Evolutionary conservation across 1,140 invertebrate species (phyloP).

Genomic region (Diuraphis noxia): DNA sequence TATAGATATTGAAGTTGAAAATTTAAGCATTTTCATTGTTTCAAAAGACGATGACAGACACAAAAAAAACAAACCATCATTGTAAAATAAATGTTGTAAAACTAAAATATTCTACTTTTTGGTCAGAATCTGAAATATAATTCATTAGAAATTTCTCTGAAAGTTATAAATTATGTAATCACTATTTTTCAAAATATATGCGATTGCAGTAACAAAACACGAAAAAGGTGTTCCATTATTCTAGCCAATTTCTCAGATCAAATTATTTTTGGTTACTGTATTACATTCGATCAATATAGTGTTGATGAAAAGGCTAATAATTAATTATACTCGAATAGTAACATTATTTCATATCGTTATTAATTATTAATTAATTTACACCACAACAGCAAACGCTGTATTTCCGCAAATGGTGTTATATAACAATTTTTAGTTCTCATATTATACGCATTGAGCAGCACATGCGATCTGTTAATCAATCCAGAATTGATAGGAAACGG

Average conservation of each 20-base stretch:
- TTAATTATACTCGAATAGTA: slow-evolving; percentile 5
- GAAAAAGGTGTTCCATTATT: slow-evolving; percentile 1
- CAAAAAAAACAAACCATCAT: not conserved
- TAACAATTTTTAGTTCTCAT: not conserved
- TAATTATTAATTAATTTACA: not conserved
- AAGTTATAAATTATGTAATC: slow-evolving; percentile 10
- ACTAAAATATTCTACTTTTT: not conserved
- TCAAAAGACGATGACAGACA: not conserved
- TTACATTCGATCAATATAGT: not conserved
- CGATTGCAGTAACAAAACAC: not conserved
- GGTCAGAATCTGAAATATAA: not conserved
- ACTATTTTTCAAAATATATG: slow-evolving; percentile 1
- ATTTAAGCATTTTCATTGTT: not conserved
- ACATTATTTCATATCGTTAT: not conserved
- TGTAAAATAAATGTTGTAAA: not conserved
- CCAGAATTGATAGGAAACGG: not conserved
- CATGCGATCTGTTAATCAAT: slow-evolving; percentile 7
- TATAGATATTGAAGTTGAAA: not conserved
- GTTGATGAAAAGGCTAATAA: not conserved
- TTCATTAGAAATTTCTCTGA: not conserved
- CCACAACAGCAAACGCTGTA: not conserved
- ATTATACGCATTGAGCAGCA: not conserved
- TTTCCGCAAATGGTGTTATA: not conserved
- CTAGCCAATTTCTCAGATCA: not conserved
- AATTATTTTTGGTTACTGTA: not conserved